A percentile compares a stretch with the other conserved stretches of the same genome.
These are phyloP conservation scores for Araneus ventricosus DNA, from an alignment of 1,140 invertebrate genomes.

Conservation along the genomic window DNA sequence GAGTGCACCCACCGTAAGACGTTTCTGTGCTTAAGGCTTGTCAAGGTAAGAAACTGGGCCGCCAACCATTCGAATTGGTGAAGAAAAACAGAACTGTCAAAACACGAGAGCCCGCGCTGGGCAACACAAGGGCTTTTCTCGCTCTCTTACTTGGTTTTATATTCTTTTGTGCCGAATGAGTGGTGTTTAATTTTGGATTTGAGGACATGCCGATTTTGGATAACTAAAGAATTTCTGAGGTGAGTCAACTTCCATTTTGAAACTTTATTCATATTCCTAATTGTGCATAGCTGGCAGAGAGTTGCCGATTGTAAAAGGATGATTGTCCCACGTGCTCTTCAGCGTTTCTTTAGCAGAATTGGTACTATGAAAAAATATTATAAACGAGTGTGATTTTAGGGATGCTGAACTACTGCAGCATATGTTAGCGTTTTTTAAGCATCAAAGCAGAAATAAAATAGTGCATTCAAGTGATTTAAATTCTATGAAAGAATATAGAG, in stretches of 20 bases:
- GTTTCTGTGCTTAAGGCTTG: constrained; percentile 41
- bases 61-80: constrained; percentile 11
- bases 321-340: no score
- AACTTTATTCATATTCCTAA: no score
- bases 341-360: no score
- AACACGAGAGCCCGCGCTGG: background rate
- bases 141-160: background rate
- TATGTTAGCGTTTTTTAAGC: no score
- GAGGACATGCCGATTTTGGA: background rate
- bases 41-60: constrained; percentile 69
- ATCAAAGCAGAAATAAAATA: no score
- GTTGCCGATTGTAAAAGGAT: no score
- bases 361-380: no score
- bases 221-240: background rate
- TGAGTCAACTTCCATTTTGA: background rate
- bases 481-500: no score
- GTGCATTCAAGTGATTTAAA: no score
- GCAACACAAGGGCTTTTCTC: background rate
- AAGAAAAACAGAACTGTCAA: constrained; percentile 16
- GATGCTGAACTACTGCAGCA: no score
- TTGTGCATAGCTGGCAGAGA: no score
- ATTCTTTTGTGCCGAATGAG: background rate
- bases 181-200: background rate
- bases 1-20: constrained; percentile 14
- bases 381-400: no score